Percentiles rank a stretch among this genome's conserved stretches.
These are phyloP conservation scores for Pachyuromys duprasi DNA, from an alignment of 2,797 vertebrate species.

Conservation along the genomic window DNA sequence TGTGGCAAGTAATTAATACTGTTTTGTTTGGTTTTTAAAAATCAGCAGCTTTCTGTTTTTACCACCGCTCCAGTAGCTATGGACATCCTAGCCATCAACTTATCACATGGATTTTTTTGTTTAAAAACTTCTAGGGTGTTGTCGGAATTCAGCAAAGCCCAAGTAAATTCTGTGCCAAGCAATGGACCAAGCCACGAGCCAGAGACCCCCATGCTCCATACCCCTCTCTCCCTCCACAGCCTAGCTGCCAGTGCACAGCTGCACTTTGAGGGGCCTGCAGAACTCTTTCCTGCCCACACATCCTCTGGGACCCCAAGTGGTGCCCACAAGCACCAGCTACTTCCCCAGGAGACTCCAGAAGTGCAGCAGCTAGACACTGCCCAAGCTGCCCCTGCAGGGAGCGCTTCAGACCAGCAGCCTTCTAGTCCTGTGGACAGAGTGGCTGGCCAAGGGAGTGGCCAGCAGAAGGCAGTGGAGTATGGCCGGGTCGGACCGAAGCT, in stretches of 20 bases:
- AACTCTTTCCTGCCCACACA: rapidly evolving
- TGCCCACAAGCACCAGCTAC: background rate
- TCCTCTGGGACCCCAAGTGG: rapidly evolving
- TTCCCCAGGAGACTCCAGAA: background rate
- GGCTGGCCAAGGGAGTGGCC: rapidly evolving
- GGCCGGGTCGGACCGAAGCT: conserved; percentile 1
- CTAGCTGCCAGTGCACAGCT: background rate
- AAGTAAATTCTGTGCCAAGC: conserved; percentile 59
- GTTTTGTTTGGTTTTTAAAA: background rate
- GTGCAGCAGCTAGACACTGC: background rate
- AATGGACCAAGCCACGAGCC: background rate
- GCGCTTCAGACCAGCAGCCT: background rate
- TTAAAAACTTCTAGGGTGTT: conserved; percentile 84
- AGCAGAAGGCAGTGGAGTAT: background rate
- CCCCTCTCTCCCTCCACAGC: background rate
- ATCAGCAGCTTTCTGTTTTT: background rate
- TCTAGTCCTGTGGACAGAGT: background rate
- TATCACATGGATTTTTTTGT: conserved; percentile 67
- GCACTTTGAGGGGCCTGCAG: rapidly evolving
- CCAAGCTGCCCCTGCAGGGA: background rate
- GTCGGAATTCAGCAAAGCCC: conserved; percentile 87
- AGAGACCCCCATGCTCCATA: background rate
- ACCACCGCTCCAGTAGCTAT: background rate
- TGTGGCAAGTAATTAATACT: background rate
- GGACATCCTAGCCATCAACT: background rate